Evolutionary conservation across 2,797 vertebrate species (phyloP).

Genomic region (Sebastes hubbsi): DNA sequence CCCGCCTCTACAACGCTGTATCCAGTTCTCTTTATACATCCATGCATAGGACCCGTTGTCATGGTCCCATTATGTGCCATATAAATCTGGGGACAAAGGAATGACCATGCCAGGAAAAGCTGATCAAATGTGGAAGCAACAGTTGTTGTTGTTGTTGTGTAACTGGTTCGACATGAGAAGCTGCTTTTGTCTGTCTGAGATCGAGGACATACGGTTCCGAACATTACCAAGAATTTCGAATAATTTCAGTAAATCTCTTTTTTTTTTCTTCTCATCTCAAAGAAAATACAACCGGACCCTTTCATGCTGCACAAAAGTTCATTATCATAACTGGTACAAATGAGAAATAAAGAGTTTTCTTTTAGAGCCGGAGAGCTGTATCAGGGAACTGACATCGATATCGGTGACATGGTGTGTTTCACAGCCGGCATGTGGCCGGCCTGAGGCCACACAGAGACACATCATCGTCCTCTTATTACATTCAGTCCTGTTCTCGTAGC

Average conservation of each 20-base stretch:
- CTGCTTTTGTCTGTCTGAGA: neutral
- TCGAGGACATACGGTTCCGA: neutral
- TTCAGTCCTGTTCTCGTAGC: neutral
- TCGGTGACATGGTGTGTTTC: neutral
- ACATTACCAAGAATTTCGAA: neutral
- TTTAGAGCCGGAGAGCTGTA: neutral
- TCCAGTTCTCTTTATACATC: no score
- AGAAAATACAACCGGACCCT: neutral
- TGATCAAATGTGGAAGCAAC: no score
- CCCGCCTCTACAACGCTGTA: no score
- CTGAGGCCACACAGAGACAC: neutral
- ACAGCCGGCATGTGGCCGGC: neutral
- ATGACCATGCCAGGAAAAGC: rapidly evolving
- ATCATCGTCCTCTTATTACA: no score
- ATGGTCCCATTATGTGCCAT: no score
- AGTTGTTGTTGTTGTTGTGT: neutral
- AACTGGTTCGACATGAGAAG: neutral
- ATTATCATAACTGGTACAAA: neutral
- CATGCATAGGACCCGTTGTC: no score
- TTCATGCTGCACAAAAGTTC: neutral
- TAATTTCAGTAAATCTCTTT: neutral
- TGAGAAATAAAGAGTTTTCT: neutral
- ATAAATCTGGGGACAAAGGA: neutral
- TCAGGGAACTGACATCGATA: neutral
- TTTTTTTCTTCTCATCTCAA: neutral